phyloP scores from a whole-genome alignment of 1,140 invertebrate genomes.

The Ceratitis capitata region DNA sequence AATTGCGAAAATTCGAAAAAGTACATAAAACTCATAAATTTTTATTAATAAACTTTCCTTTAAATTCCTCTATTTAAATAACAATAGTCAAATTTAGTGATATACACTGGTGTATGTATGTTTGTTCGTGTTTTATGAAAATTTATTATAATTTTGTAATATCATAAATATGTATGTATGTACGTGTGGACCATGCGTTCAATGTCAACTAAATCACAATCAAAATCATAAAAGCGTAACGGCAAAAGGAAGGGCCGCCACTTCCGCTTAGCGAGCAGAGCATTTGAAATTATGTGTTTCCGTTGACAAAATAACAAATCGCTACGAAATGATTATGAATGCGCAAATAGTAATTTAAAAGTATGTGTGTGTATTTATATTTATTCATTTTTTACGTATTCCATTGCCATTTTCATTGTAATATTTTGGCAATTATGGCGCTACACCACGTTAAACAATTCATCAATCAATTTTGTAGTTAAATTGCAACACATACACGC shows the following conservation, averaged over 20 bases:
- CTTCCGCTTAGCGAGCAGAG: background rate
- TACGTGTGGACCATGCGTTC: background rate
- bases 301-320: background rate
- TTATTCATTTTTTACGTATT: background rate
- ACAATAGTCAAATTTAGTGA: no score
- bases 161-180: background rate
- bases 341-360: background rate
- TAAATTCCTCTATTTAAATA: no score
- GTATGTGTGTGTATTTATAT: background rate
- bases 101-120: no score
- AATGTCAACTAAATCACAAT: background rate
- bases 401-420: background rate
- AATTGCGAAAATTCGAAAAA: no score
- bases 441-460: background rate
- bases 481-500: no score
- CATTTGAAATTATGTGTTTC: background rate
- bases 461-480: slow-evolving; percentile 6
- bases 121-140: no score
- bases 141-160: no score
- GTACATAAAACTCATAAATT: no score
- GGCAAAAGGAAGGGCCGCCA: background rate
- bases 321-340: background rate
- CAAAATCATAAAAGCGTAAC: background rate
- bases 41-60: no score
- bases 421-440: slow-evolving; percentile 7